These are phyloP conservation scores for Pterocles gutturalis DNA, from an alignment of 2,113 vertebrate genomes.

Conservation along the genomic window DNA sequence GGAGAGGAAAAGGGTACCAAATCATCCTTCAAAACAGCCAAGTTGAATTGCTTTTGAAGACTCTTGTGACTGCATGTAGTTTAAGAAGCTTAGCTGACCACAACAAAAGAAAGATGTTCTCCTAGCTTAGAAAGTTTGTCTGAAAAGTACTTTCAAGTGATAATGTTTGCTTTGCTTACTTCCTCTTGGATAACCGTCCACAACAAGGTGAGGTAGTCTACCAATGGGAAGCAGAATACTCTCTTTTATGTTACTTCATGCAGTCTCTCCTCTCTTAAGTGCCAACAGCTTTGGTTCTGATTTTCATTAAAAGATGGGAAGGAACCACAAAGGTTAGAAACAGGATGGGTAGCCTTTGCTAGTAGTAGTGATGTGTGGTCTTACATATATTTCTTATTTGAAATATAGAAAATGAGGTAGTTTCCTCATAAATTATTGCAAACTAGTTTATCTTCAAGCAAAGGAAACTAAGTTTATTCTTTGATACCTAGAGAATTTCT, in stretches of 20 bases:
- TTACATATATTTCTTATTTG: background rate
- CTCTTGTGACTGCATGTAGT: background rate
- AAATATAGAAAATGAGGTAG: background rate
- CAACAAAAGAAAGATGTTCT: background rate
- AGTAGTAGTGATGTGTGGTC: background rate
- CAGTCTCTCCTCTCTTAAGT: background rate
- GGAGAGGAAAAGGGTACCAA: background rate
- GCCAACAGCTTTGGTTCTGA: background rate
- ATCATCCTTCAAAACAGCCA: background rate
- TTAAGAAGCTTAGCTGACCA: background rate
- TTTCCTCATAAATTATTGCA: background rate
- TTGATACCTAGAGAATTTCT: background rate
- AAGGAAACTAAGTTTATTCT: background rate
- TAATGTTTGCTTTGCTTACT: background rate
- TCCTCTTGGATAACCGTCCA: background rate
- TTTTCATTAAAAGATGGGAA: background rate
- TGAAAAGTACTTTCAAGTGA: background rate
- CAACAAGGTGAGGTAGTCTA: background rate
- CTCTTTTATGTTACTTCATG: background rate
- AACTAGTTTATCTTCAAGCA: background rate
- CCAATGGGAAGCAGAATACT: background rate
- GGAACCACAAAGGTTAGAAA: background rate
- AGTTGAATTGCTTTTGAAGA: background rate
- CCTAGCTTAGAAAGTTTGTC: background rate
- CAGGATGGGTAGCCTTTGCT: background rate